Evolutionary conservation across 2,888 invertebrate genomes (phyloP).

Genomic region (Rhabditophanes sp.): DNA sequence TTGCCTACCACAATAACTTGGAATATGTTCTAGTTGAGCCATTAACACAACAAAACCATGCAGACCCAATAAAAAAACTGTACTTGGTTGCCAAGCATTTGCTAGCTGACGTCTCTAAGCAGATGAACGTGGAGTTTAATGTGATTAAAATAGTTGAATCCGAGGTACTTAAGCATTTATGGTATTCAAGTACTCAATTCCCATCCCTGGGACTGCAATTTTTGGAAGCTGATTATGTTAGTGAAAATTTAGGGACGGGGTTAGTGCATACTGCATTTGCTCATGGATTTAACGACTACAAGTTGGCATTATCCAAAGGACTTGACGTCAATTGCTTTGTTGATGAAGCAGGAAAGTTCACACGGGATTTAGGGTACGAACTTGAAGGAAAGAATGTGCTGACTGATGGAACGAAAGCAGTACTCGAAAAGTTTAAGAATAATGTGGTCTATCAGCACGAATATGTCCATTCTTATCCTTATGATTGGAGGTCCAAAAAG

Average conservation of each 20-base stretch:
- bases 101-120: conserved; percentile 12
- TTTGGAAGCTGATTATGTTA: conserved; percentile 62
- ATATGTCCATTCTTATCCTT: conserved; percentile 74
- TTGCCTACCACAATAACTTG: conserved; percentile 56
- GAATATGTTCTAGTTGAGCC: conserved; percentile 47
- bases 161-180: conserved; percentile 7
- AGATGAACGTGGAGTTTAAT: conserved; percentile 7
- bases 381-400: conserved; percentile 50
- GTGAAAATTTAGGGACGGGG: conserved; percentile 67
- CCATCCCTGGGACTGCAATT: conserved; percentile 55
- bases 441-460: conserved; percentile 53
- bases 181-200: too few species aligned
- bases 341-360: conserved; percentile 58
- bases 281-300: conserved; percentile 87
- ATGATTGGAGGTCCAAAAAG: conserved; percentile 90
- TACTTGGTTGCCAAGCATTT: conserved; percentile 23
- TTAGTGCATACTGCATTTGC: conserved; percentile 90
- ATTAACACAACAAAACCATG: conserved; percentile 15
- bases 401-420: conserved; percentile 54
- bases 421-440: conserved; percentile 52
- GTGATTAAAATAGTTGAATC: conserved; percentile 7
- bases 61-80: conserved; percentile 20
- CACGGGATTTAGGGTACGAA: conserved; percentile 34
- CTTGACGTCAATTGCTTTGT: conserved; percentile 57
- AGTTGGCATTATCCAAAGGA: conserved; percentile 53